These are phyloP conservation scores for Elgaria multicarinata DNA, from an alignment of 2,113 vertebrate species.

Conservation along the genomic window DNA sequence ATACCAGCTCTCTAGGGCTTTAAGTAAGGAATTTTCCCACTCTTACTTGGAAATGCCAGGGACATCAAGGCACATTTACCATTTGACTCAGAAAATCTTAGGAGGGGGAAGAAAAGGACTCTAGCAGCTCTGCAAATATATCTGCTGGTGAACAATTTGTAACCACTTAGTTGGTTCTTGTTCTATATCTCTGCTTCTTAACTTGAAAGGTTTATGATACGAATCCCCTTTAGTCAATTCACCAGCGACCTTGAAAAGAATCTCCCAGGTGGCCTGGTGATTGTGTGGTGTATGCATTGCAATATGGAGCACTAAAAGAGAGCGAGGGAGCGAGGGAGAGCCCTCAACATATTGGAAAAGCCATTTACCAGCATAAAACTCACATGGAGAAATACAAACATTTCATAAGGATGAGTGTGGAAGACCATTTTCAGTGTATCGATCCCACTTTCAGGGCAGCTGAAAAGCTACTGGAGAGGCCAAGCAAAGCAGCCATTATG, in stretches of 20 bases:
- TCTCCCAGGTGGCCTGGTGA: neutral
- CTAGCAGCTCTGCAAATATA: neutral
- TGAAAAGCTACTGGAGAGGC: slow-evolving; percentile 57
- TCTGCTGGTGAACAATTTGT: slow-evolving; percentile 1
- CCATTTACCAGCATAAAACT: slow-evolving; percentile 53
- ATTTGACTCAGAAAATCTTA: neutral
- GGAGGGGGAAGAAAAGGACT: neutral
- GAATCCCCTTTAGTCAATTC: slow-evolving; percentile 45
- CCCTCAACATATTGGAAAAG: slow-evolving; percentile 53
- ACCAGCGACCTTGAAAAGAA: slow-evolving; percentile 51
- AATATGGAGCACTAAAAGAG: slow-evolving; percentile 34
- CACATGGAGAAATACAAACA: slow-evolving; percentile 62
- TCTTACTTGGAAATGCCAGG: no score
- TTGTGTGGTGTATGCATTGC: slow-evolving; percentile 35
- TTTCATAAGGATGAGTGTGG: slow-evolving; percentile 55
- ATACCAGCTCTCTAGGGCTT: neutral
- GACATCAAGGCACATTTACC: neutral
- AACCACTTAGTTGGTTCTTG: slow-evolving; percentile 3
- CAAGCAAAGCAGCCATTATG: slow-evolving; percentile 48
- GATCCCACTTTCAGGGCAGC: slow-evolving; percentile 56
- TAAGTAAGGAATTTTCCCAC: neutral
- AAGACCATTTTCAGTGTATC: slow-evolving; percentile 59
- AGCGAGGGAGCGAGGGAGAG: no score
- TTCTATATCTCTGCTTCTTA: slow-evolving; percentile 21
- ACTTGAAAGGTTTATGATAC: slow-evolving; percentile 36